phyloP scores from a whole-genome alignment of 2,797 vertebrate species.

The Galaxias olidus region DNA sequence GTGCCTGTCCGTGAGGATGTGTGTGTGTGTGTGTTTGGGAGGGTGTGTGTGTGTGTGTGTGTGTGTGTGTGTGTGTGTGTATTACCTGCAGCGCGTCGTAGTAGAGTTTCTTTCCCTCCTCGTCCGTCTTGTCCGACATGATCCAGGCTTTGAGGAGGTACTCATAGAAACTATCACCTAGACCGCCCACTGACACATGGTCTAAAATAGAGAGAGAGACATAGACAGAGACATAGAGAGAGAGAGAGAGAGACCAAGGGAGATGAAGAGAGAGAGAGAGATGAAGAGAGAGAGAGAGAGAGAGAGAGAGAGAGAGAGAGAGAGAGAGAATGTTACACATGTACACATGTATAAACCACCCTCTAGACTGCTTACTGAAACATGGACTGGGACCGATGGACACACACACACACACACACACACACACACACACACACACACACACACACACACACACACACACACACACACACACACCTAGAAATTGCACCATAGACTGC shows the following conservation, averaged over 20 bases:
- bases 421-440: conserved; percentile 6
- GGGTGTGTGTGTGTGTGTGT: not conserved
- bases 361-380: too few species aligned
- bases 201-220: conserved; percentile 64
- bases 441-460: not conserved
- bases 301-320: not conserved
- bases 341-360: too few species aligned
- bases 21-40: not conserved
- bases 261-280: too few species aligned
- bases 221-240: too few species aligned
- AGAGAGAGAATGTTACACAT: not conserved
- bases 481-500: too few species aligned
- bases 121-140: conserved; percentile 95
- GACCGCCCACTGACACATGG: conserved; percentile 94
- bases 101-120: conserved; percentile 95
- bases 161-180: conserved; percentile 99
- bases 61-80: not conserved
- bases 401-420: not conserved
- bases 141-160: conserved; percentile 98
- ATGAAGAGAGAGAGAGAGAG: too few species aligned
- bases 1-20: too few species aligned
- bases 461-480: not conserved
- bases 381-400: too few species aligned
- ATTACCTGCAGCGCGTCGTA: conserved; percentile 93
- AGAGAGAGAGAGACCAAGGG: too few species aligned